A percentile compares a stretch with the other conserved stretches of the same genome.
Evolutionary conservation across 1,140 invertebrate species (phyloP).

Genomic region (Drosophila busckii): DNA sequence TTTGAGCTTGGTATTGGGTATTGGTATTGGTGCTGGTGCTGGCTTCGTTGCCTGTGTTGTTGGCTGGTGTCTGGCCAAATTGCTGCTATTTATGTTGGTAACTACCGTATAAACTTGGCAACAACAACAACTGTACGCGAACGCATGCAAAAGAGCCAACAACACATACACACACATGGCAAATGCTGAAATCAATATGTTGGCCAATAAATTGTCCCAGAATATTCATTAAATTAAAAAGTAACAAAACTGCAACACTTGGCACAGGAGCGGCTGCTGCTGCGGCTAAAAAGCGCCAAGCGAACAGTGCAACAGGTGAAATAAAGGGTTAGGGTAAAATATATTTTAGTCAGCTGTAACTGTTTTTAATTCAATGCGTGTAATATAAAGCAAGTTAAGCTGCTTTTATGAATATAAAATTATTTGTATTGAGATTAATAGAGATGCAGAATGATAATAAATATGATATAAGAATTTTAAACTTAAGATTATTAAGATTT

Average conservation of each 20-base stretch:
- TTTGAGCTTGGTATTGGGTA: background rate
- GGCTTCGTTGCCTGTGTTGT: constrained; percentile 27
- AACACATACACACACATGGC: constrained; percentile 39
- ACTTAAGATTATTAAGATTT: no score
- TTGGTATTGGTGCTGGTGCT: background rate
- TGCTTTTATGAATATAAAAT: no score
- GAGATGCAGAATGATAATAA: no score
- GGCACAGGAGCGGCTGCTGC: constrained; percentile 32
- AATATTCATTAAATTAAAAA: constrained; percentile 78
- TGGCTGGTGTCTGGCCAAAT: constrained; percentile 77
- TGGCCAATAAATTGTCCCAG: constrained; percentile 75
- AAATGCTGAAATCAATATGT: constrained; percentile 78
- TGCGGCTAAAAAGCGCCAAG: no score
- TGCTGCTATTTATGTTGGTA: constrained; percentile 78
- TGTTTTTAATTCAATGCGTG: no score
- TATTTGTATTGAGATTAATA: no score
- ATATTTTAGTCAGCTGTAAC: no score
- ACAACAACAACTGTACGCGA: constrained; percentile 42
- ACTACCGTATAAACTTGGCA: constrained; percentile 77
- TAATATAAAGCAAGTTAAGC: no score
- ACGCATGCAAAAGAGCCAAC: constrained; percentile 38
- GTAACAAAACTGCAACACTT: constrained; percentile 45
- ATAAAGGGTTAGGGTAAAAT: no score
- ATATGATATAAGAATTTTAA: no score
- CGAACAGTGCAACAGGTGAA: constrained; percentile 10